A percentile compares a stretch with the other conserved stretches of the same genome.
Evolutionary conservation across 37 sponge, comb jelly and placozoan genomes (phyloP).

Genomic region (Halichondria panicea): DNA sequence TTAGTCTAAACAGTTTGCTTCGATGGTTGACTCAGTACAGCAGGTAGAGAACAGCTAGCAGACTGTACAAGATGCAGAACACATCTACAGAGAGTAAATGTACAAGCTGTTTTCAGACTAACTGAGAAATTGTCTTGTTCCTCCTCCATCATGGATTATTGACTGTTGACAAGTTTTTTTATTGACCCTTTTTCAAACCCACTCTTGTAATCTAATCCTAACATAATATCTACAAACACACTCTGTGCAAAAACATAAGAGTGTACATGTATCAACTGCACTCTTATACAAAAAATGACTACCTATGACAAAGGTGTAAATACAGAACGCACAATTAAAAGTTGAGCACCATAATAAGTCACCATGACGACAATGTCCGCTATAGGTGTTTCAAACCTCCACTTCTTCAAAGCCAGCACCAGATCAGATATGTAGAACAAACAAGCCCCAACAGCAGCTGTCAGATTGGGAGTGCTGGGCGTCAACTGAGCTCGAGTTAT

Average conservation of each 20-base stretch:
- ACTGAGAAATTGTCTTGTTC: too few species aligned
- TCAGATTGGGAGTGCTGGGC: background rate
- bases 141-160: too few species aligned
- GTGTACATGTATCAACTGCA: too few species aligned
- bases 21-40: slow-evolving; percentile 3
- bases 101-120: too few species aligned
- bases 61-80: background rate
- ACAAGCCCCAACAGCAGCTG: slow-evolving; percentile 54
- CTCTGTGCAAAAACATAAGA: too few species aligned
- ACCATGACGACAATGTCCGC: slow-evolving; percentile 39
- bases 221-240: too few species aligned
- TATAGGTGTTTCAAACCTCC: slow-evolving; percentile 18
- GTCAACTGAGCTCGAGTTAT: slow-evolving; percentile 7
- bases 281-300: background rate
- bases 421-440: slow-evolving; percentile 71
- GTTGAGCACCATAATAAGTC: slow-evolving; percentile 69
- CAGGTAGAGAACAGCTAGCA: slow-evolving; percentile 4
- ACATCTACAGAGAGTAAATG: too few species aligned
- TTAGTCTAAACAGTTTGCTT: background rate
- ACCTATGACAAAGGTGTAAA: background rate
- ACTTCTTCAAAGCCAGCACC: slow-evolving; percentile 45
- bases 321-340: slow-evolving; percentile 30
- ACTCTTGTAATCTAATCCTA: too few species aligned
- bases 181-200: too few species aligned
- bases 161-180: too few species aligned